phyloP scores from a whole-genome alignment of 2,888 invertebrate genomes.

The Tipula unca region DNA sequence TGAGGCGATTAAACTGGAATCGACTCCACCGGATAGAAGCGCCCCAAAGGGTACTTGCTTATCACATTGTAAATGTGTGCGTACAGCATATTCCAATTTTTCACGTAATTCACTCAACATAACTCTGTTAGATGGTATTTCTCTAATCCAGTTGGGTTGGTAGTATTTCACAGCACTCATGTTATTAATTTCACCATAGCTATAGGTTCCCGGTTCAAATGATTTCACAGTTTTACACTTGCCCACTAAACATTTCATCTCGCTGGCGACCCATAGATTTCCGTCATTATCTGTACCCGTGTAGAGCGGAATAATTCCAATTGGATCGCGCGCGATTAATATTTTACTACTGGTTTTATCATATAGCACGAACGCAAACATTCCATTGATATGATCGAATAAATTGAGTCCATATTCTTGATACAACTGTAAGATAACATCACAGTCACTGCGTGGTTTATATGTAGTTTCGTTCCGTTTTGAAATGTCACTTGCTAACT shows the following conservation, averaged over 20 bases:
- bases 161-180: slow-evolving; percentile 32
- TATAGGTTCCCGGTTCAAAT: slow-evolving; percentile 37
- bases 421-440: slow-evolving; percentile 39
- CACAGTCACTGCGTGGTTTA: slow-evolving; percentile 39
- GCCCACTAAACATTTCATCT: slow-evolving; percentile 39
- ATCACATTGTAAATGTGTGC: slow-evolving; percentile 41
- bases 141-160: slow-evolving; percentile 32
- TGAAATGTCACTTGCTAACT: slow-evolving; percentile 35
- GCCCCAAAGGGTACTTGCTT: slow-evolving; percentile 35
- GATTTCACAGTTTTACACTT: slow-evolving; percentile 33
- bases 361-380: slow-evolving; percentile 39
- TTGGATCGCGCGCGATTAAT: slow-evolving; percentile 39
- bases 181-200: slow-evolving; percentile 32
- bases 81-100: slow-evolving; percentile 37
- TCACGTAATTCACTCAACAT: slow-evolving; percentile 32
- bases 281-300: slow-evolving; percentile 36
- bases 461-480: slow-evolving; percentile 32
- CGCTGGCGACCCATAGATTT: slow-evolving; percentile 40
- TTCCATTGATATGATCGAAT: slow-evolving; percentile 37
- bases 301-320: slow-evolving; percentile 41
- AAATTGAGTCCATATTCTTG: slow-evolving; percentile 34
- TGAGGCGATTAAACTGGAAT: slow-evolving; percentile 42
- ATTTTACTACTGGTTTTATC: slow-evolving; percentile 34
- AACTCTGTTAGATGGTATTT: slow-evolving; percentile 31
- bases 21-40: slow-evolving; percentile 40